phyloP scores from a whole-genome alignment of 2,113 vertebrate genomes.

The Ptilonorhynchus violaceus region DNA sequence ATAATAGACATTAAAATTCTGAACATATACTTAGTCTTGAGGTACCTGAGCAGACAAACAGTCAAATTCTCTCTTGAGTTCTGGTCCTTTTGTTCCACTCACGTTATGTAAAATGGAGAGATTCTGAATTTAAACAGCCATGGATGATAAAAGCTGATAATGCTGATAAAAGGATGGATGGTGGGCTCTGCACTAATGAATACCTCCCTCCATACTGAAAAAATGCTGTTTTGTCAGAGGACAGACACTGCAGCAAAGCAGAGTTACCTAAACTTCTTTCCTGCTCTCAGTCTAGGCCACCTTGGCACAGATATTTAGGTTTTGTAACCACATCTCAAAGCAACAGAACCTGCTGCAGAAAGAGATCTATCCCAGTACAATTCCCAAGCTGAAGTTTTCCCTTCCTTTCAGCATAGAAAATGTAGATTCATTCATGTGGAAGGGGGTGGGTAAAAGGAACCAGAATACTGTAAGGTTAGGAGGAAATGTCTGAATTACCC shows the following conservation, averaged over 20 bases:
- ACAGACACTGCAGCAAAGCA: background rate
- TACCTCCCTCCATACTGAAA: background rate
- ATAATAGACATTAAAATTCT: constrained; percentile 52
- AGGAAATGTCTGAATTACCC: background rate
- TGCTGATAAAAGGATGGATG: background rate
- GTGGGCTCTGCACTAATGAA: background rate
- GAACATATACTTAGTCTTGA: background rate
- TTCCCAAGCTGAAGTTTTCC: background rate
- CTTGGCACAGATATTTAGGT: background rate
- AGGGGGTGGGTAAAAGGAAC: background rate
- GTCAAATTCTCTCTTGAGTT: background rate
- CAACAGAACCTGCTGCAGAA: background rate
- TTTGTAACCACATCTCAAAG: background rate
- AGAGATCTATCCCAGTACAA: background rate
- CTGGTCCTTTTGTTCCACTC: background rate
- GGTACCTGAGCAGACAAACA: background rate
- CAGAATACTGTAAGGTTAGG: background rate
- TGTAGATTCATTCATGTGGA: background rate
- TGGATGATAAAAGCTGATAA: background rate
- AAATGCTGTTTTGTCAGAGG: background rate
- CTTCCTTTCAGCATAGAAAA: background rate
- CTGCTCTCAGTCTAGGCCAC: background rate
- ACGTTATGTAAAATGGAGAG: background rate
- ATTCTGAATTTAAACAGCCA: background rate
- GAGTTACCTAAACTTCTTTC: background rate